Percentiles rank a stretch among this genome's conserved stretches.
Evolutionary conservation across 2,113 vertebrate genomes (phyloP).

Genomic region (Brachyhypopomus occidentalis): DNA sequence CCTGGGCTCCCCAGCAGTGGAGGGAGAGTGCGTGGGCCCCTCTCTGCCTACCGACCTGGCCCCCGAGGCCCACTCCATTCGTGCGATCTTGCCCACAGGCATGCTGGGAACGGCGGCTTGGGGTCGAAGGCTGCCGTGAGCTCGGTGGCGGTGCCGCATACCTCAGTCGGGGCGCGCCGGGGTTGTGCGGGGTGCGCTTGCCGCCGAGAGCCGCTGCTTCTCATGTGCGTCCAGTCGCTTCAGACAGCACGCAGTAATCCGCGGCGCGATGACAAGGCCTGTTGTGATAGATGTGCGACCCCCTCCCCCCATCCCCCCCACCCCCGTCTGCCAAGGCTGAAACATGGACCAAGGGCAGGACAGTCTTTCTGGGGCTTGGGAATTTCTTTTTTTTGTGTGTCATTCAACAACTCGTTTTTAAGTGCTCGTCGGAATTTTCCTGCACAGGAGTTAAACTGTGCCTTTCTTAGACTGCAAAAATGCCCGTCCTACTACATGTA

Average conservation of each 20-base stretch:
- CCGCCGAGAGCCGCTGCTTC: slow-evolving; percentile 65
- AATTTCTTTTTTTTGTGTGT: slow-evolving; percentile 51
- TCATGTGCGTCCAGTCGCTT: slow-evolving; percentile 72
- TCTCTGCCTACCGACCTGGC: slow-evolving; percentile 30
- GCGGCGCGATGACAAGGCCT: slow-evolving; percentile 68
- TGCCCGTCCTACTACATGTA: no score
- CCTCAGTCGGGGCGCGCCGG: slow-evolving; percentile 63
- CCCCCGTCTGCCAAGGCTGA: slow-evolving; percentile 61
- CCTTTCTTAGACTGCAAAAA: slow-evolving; percentile 29
- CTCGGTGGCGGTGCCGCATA: slow-evolving; percentile 62
- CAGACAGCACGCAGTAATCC: slow-evolving; percentile 73
- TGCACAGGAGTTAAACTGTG: slow-evolving; percentile 49
- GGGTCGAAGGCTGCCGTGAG: slow-evolving; percentile 59
- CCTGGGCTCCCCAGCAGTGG: slow-evolving; percentile 55
- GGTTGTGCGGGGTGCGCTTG: slow-evolving; percentile 56
- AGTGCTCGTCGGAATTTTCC: slow-evolving; percentile 56
- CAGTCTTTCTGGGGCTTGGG: slow-evolving; percentile 52
- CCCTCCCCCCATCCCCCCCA: not conserved
- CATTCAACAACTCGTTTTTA: slow-evolving; percentile 54
- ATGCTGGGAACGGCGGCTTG: slow-evolving; percentile 72
- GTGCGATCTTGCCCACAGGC: slow-evolving; percentile 65
- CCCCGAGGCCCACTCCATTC: slow-evolving; percentile 39
- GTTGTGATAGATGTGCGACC: slow-evolving; percentile 60
- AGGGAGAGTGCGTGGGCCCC: slow-evolving; percentile 42
- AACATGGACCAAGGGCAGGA: slow-evolving; percentile 51